Conservation (phyloP, 2,113 vertebrate species). For the Pionites leucogaster region DNA sequence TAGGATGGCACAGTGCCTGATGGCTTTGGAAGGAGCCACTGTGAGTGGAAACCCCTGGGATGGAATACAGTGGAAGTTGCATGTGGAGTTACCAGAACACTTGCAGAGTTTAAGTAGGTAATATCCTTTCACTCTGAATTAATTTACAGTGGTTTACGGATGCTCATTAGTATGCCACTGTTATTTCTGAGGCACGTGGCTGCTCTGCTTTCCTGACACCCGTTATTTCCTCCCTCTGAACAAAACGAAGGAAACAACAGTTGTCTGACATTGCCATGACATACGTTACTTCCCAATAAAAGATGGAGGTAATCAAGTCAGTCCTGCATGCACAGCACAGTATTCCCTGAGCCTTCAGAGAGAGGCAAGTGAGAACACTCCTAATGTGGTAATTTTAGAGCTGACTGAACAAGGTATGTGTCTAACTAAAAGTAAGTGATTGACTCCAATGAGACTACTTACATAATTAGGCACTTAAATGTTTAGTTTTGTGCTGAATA, state of each 20-base stretch:
- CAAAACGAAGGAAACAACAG: slow-evolving; percentile 18
- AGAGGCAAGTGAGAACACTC: neutral
- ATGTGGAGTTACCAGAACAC: neutral
- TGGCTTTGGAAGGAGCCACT: neutral
- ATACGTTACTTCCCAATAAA: neutral
- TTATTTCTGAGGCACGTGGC: neutral
- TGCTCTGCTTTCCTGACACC: slow-evolving; percentile 6
- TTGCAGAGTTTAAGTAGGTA: neutral
- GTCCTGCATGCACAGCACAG: neutral
- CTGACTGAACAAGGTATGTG: slow-evolving; percentile 36
- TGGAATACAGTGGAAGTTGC: neutral
- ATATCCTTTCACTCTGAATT: neutral
- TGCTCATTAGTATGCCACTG: slow-evolving; percentile 2
- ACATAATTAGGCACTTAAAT: neutral
- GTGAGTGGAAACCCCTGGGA: neutral
- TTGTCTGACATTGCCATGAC: neutral
- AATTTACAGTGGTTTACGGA: neutral
- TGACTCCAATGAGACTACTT: neutral
- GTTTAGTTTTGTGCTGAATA: neutral
- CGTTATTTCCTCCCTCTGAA: slow-evolving; percentile 25
- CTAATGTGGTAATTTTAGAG: slow-evolving; percentile 39
- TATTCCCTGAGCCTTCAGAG: neutral
- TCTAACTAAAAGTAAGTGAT: slow-evolving; percentile 14
- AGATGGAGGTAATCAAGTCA: slow-evolving; percentile 13
- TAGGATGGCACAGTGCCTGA: neutral